These are phyloP conservation scores for Lepisosteus osseus DNA, from an alignment of 2,113 vertebrate genomes.

Conservation along the genomic window DNA sequence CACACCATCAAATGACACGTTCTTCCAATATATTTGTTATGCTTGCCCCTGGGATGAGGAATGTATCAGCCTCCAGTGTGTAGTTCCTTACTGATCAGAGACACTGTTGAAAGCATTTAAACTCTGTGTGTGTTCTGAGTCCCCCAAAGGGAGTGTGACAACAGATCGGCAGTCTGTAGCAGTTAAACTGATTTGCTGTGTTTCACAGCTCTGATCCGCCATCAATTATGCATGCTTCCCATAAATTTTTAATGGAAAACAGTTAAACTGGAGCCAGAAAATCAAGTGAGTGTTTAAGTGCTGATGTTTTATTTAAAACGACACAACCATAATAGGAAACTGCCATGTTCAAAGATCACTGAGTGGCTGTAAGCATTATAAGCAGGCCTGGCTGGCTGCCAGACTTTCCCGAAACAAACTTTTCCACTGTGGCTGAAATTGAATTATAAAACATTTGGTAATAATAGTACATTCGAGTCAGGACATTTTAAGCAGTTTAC, in stretches of 20 bases:
- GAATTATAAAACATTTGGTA: too few relatives aligned
- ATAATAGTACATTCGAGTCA: too few relatives aligned
- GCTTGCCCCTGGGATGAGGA: too few relatives aligned
- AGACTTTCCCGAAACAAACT: neutral
- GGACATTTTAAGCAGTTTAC: too few relatives aligned
- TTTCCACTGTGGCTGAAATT: too few relatives aligned
- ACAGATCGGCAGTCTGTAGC: neutral
- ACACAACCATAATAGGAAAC: neutral
- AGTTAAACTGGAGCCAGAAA: slow-evolving; percentile 5
- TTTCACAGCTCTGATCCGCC: neutral
- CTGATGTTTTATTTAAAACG: slow-evolving; percentile 3
- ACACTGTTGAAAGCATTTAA: too few relatives aligned
- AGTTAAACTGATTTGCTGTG: neutral
- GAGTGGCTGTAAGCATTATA: neutral
- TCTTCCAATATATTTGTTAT: too few relatives aligned
- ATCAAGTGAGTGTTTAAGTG: slow-evolving; percentile 1
- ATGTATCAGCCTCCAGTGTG: too few relatives aligned
- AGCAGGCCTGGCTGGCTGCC: neutral
- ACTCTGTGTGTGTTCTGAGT: neutral
- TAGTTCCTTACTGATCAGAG: too few relatives aligned
- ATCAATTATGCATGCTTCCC: neutral
- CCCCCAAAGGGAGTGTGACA: neutral
- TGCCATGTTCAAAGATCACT: neutral
- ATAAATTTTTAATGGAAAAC: neutral
- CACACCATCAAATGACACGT: too few relatives aligned